phyloP scores from a whole-genome alignment of 2,888 invertebrate genomes.

The Eupithecia subfuscata region DNA sequence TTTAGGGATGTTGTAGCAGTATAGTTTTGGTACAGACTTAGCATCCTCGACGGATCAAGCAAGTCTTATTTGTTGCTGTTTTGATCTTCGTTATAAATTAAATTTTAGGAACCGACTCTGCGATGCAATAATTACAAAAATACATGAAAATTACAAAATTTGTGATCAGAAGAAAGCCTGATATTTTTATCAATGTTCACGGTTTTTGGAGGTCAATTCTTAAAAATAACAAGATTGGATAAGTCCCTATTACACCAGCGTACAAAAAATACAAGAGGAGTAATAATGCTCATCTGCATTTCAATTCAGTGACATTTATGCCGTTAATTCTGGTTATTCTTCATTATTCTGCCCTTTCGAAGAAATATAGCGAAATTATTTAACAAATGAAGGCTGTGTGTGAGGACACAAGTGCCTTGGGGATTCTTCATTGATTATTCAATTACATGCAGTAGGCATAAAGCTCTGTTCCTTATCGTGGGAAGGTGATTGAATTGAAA shows the following conservation, averaged over 20 bases:
- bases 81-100: not conserved
- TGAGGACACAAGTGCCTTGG: constrained; percentile 20
- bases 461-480: too few species aligned
- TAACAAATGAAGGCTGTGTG: constrained; percentile 19
- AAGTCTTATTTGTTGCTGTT: not conserved
- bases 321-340: constrained; percentile 47
- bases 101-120: not conserved
- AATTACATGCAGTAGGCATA: constrained; percentile 2
- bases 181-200: not conserved
- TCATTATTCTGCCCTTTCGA: constrained; percentile 45
- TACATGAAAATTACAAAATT: not conserved
- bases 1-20: not conserved
- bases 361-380: constrained; percentile 41
- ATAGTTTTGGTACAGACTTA: not conserved
- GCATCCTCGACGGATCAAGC: not conserved
- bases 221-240: not conserved
- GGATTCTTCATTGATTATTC: constrained; percentile 13
- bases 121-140: not conserved
- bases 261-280: not conserved
- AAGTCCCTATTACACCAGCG: not conserved
- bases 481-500: too few species aligned
- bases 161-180: not conserved
- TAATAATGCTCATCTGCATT: constrained; percentile 5
- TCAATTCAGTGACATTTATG: constrained; percentile 52
- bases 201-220: not conserved